A percentile compares a stretch with the other conserved stretches of the same genome.
phyloP scores from a whole-genome alignment of 2,888 invertebrate species.

The Mimachlamys varia region DNA sequence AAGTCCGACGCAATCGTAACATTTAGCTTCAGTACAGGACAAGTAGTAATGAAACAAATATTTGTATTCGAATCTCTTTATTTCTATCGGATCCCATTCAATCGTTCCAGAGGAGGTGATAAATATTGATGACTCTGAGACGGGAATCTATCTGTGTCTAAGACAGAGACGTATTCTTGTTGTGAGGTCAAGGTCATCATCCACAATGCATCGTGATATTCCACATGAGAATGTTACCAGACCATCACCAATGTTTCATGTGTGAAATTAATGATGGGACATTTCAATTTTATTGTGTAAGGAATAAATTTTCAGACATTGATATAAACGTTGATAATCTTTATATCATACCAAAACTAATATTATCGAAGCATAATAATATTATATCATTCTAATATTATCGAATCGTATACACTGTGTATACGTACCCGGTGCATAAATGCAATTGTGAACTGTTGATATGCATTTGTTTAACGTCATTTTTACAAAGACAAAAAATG shows the following conservation, averaged over 20 bases:
- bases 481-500: too few species aligned
- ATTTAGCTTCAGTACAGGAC: not conserved
- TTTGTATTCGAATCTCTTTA: slow-evolving; percentile 31
- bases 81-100: slow-evolving; percentile 15
- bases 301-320: too few species aligned
- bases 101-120: not conserved
- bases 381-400: too few species aligned
- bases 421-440: too few species aligned
- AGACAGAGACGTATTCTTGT: not conserved
- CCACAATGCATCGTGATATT: not conserved
- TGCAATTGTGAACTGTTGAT: too few species aligned
- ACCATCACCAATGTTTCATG: not conserved
- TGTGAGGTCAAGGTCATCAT: not conserved
- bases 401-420: too few species aligned
- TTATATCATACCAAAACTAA: too few species aligned
- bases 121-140: not conserved
- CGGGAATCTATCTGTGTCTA: not conserved
- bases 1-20: slow-evolving; percentile 22
- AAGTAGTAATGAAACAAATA: slow-evolving; percentile 8
- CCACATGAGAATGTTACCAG: not conserved
- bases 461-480: too few species aligned
- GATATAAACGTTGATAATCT: too few species aligned
- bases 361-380: too few species aligned
- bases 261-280: not conserved
- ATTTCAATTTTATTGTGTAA: too few species aligned